These are phyloP conservation scores for Amphibalanus amphitrite DNA, from an alignment of 1,140 invertebrate genomes.

Conservation along the genomic window DNA sequence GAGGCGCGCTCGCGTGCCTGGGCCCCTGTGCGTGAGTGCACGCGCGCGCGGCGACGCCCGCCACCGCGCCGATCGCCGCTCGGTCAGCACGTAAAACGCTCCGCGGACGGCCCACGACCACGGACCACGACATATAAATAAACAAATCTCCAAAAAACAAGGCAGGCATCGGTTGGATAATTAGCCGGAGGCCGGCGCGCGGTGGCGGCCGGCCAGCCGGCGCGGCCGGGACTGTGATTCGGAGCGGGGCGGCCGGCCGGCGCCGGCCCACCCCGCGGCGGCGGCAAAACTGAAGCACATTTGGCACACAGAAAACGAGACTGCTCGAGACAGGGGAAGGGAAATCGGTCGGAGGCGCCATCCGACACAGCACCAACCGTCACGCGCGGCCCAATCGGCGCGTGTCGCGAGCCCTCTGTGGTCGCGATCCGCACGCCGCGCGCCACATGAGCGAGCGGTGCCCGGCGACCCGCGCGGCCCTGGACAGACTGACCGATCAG, in stretches of 20 bases:
- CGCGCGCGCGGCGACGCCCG: background rate
- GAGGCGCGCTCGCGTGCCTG: background rate
- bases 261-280: background rate
- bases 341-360: too few species aligned
- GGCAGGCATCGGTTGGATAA: background rate
- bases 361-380: too few species aligned
- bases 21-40: too few species aligned
- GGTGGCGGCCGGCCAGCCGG: too few species aligned
- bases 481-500: background rate
- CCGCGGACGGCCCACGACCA: background rate
- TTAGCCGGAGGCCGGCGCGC: background rate
- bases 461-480: background rate
- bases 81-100: too few species aligned
- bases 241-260: too few species aligned
- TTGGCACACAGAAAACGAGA: background rate
- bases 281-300: background rate
- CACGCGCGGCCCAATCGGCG: too few species aligned
- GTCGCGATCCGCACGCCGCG: too few species aligned
- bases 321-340: too few species aligned
- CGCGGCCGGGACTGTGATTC: too few species aligned
- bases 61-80: background rate
- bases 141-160: background rate
- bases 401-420: background rate
- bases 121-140: background rate
- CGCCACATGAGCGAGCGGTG: background rate